Base-by-base conservation (phyloP, 2,113 vertebrate species). In the Ranitomeya variabilis region DNA sequence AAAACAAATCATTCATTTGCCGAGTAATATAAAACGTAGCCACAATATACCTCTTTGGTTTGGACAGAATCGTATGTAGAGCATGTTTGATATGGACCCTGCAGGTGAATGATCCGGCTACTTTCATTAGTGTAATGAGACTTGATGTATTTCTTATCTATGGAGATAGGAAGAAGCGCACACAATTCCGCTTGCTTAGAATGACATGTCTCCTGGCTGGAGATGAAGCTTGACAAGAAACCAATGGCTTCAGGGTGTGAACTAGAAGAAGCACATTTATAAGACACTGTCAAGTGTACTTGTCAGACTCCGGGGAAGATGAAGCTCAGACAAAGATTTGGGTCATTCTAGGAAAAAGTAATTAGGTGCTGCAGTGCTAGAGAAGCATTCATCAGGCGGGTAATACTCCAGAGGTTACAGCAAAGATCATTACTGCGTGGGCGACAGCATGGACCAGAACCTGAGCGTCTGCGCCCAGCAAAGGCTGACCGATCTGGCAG, bases 311-410 rank as follows among this genome's bases (percentile, higher is more conserved):
- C 45, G 10, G 62, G 78, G 51, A 45, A 69, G 23, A 81, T 59
- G 54, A 73, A 73, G 86, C 23, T 81, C 54, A 60, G 59, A 86
- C 45, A 86, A 69, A 81, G 62, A 87, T 87, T 81, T 87, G 66
- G 86, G 86, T 87, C 86, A 87, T 12, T 69, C 23, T 23, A 77
- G n/a, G 67, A 85, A 54, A 77, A 86, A 51, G 18, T 18, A 45
- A 85, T 81, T 81, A 69, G 18, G 66, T 67, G 10, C 7, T 69
- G 2, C 71, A 57, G 23, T 62, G 26, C 77, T 57, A 86, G 85
- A 10, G n/a, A 76, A 52, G n/a, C 57, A 86, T 59, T 60, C 74
- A 84, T 51, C 62, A 60, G 0, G 3, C 6, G 21, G 60, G 81
- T 37, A 71, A 71, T 73, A 71, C 16, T 71, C 7, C 62, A 84